Base-by-base conservation (phyloP, 2,888 invertebrate genomes). In the Cryptocephalus primarius region DNA sequence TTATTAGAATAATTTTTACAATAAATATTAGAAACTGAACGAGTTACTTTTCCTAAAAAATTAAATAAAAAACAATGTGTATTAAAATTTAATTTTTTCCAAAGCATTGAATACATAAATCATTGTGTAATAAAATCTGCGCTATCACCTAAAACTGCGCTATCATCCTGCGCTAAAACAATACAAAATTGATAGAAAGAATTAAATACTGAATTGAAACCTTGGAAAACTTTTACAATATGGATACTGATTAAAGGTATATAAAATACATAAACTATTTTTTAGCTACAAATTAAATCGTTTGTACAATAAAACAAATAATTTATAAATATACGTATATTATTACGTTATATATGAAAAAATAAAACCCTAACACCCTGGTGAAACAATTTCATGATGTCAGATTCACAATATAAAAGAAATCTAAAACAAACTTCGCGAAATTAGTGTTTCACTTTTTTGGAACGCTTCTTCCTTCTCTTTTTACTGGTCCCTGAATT, bases 391-490 rank as follows among this genome's bases (percentile, higher is more conserved):
- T 36, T 39, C 49, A 56, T 57, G 57, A 58, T 58, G 55, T 56
- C 49, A 45, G 36, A 45, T 43, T 43, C 22, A 39, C 9, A 9
- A 11, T 39, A 31, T 48, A 43, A 33, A 12, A 31, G 51, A 48
- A 47, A 49, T 48, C 33, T 36, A 45, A 42, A 48, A 43, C 32
- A 45, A 45, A 48, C 48, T 44, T 38, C 43, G 48, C 33, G 32
- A 33, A 39, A 46, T 67, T 59, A 75, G 55, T 75, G 74, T 57
- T 75, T 75, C 47, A 73, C 73, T 54, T 72, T 75, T 56, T 75
- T 76, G 38, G 74, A 72, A 40, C 68, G 72, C 64, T 76, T 76
- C 56, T 73, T 70, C 54, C 72, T 72, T 56, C 74, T 76, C 56
- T 73, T 75, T 54, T 72, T 53, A 44, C 48, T 70, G 39, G 47